Evolutionary conservation across 2,888 invertebrate species (phyloP).

Genomic region (Tetramorium bicarinatum): DNA sequence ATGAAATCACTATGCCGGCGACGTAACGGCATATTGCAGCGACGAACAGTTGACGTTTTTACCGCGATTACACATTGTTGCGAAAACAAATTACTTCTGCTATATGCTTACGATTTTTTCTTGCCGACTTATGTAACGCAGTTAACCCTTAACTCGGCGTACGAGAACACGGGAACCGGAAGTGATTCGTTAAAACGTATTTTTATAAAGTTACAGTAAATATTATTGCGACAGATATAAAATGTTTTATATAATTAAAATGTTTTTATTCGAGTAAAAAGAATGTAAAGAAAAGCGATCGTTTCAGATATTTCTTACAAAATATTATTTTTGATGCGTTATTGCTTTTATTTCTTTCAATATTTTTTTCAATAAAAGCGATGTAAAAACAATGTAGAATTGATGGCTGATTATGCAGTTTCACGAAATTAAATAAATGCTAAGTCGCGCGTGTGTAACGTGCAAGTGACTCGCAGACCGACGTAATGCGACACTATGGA

Average conservation of each 20-base stretch:
- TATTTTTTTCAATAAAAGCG: not conserved
- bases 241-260: not conserved
- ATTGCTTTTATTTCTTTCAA: not conserved
- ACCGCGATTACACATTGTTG: constrained; percentile 24
- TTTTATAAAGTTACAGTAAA: constrained; percentile 19
- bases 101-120: not conserved
- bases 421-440: constrained; percentile 5
- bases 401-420: not conserved
- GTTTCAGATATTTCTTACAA: not conserved
- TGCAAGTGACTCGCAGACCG: constrained; percentile 1
- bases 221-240: not conserved
- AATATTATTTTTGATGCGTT: not conserved
- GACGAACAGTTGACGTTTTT: constrained; percentile 25
- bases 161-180: constrained; percentile 25
- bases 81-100: constrained; percentile 16
- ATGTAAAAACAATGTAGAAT: not conserved
- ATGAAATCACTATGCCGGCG: not conserved
- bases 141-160: not conserved
- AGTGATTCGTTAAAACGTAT: not conserved
- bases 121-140: not conserved
- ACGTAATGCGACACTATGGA: constrained; percentile 23
- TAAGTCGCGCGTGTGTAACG: constrained; percentile 4
- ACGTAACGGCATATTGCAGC: constrained; percentile 9
- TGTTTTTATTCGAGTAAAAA: not conserved
- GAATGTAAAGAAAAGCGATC: no score